Evolutionary conservation across 2,113 vertebrate species (phyloP), one percentile per base, ranked within the genome.

Genomic region (Odocoileus hemionus): DNA sequence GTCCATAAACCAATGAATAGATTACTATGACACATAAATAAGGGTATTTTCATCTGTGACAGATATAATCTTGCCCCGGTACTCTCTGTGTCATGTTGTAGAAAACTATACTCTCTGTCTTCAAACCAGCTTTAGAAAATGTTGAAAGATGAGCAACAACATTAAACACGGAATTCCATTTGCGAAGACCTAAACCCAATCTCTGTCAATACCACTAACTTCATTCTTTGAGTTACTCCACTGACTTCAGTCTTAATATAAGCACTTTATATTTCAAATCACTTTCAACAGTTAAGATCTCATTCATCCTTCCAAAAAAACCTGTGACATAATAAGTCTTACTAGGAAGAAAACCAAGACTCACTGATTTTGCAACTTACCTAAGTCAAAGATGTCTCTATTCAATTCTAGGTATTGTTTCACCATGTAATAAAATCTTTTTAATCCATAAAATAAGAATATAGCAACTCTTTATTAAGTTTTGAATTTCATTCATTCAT

Each of bases 1-100:
- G 94, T 96, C 86, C 94, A 97, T 97, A 97, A 97, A 98, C 78
- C 92, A 97, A 96, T 87, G 89, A 93, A 96, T 79, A 97, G 89
- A 93, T 98, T 93, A 96, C 86, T 92, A 83, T 79, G 55, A 61
- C 86, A 96, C 61, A 91, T 50, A 95, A 97, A 95, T 91, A 92
- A 93, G 91, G 96, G 28, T 89, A 83, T 97, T 96, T 97, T 96
- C 86, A 64, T 93, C 97, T 93, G 70, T 95, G 92, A 97, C 95
- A 97, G 86, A 86, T 25, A 94, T 57, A 89, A 95, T 84, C 86
- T 95, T 86, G 47, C 58, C 83, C 70, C 52, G 28, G 82, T 91
- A 36, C 55, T 79, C 30, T 87, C 76, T 84, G 94, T 94, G 54
- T 93, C 86, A 93, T 25, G 2, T 83, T n/a, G 45, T 78, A 61